Evolutionary conservation across 2,113 vertebrate species (phyloP).

Genomic region (Periophthalmodon schlosseri): DNA sequence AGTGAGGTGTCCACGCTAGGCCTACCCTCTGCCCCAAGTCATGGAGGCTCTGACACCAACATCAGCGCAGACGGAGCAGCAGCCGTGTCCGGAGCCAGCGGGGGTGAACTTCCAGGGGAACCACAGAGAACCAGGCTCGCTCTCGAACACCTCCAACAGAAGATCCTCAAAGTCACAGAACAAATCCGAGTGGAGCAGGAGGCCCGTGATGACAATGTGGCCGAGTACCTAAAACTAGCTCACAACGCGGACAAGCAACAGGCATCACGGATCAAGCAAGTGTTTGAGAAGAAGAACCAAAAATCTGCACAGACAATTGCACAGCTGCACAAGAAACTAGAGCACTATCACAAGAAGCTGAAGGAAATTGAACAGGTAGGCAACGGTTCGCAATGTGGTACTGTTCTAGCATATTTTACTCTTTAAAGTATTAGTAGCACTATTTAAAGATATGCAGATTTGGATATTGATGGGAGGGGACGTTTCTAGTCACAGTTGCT

Average conservation of each 20-base stretch:
- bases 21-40: slow-evolving; percentile 80
- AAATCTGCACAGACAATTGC: slow-evolving; percentile 97
- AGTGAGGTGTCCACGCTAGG: slow-evolving; percentile 84
- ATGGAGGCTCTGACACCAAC: slow-evolving; percentile 87
- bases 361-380: slow-evolving; percentile 93
- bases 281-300: slow-evolving; percentile 99
- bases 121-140: slow-evolving; percentile 90
- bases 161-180: slow-evolving; percentile 97
- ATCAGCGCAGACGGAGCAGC: slow-evolving; percentile 83
- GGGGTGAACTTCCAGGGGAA: slow-evolving; percentile 79
- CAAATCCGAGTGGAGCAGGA: slow-evolving; percentile 99
- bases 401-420: neutral
- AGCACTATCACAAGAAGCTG: slow-evolving; percentile 95
- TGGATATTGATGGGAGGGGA: too few species aligned
- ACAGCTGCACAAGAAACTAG: slow-evolving; percentile 96
- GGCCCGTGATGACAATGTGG: slow-evolving; percentile 95
- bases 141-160: slow-evolving; percentile 97
- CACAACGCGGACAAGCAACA: slow-evolving; percentile 98
- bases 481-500: too few species aligned
- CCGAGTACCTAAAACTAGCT: slow-evolving; percentile 96
- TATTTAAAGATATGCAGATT: neutral
- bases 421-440: too few species aligned
- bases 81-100: slow-evolving; percentile 71
- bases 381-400: neutral
- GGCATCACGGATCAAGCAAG: slow-evolving; percentile 95